A percentile compares a stretch with the other conserved stretches of the same genome.
Conservation (phyloP, 2,113 vertebrate species). For the Ameiurus melas region DNA sequence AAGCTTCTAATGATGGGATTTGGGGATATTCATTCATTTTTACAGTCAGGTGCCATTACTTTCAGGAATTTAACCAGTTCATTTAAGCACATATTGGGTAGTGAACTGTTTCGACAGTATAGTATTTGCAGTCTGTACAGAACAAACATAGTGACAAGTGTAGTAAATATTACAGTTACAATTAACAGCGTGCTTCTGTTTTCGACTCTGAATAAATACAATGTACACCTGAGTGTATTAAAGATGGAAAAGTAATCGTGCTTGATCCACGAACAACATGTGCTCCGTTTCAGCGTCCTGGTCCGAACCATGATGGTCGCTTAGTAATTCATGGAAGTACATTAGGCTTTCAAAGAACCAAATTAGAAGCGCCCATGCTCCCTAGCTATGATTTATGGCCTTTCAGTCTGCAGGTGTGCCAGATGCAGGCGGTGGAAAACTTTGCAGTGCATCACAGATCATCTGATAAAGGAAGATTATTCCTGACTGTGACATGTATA, state of each 20-base stretch:
- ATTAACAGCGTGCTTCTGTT: background rate
- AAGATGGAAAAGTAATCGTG: background rate
- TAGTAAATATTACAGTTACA: background rate
- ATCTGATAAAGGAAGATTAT: conserved; percentile 62
- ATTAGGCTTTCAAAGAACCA: conserved; percentile 11
- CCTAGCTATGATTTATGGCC: background rate
- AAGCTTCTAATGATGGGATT: background rate
- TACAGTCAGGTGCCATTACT: background rate
- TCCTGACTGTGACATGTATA: conserved; percentile 73
- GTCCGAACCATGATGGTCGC: background rate
- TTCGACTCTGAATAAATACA: background rate
- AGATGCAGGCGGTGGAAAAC: conserved; percentile 72
- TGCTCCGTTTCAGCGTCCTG: background rate
- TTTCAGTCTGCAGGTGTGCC: conserved; percentile 62
- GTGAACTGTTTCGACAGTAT: background rate
- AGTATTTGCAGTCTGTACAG: background rate
- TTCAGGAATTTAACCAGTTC: background rate
- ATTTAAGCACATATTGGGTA: background rate
- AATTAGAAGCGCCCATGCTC: background rate
- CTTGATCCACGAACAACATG: background rate
- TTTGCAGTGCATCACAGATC: conserved; percentile 64
- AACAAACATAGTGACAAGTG: background rate
- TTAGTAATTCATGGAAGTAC: background rate
- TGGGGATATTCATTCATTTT: background rate
- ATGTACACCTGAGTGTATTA: background rate